phyloP scores from a whole-genome alignment of 2,888 invertebrate genomes.

The Spodoptera picta region DNA sequence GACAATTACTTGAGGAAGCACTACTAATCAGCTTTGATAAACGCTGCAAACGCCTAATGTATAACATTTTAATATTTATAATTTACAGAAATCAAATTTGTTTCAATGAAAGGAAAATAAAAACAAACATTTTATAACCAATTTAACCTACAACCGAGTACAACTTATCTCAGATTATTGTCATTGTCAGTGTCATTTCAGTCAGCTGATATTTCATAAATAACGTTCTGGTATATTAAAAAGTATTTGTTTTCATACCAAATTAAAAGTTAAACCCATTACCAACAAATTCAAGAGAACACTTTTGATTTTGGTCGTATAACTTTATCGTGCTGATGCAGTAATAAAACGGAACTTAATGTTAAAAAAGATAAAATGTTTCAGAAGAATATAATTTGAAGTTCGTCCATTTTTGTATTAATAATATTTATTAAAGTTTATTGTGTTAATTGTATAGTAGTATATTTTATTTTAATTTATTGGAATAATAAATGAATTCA shows the following conservation, averaged over 20 bases:
- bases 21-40: slow-evolving; percentile 58
- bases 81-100: not conserved
- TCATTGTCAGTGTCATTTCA: too few species aligned
- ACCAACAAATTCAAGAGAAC: not conserved
- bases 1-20: slow-evolving; percentile 61
- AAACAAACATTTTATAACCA: slow-evolving; percentile 33
- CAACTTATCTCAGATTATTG: not conserved
- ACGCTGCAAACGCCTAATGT: slow-evolving; percentile 57
- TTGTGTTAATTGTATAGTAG: too few species aligned
- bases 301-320: slow-evolving; percentile 10
- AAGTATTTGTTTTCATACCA: not conserved
- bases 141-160: slow-evolving; percentile 32
- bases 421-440: too few species aligned
- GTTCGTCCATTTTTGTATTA: too few species aligned
- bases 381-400: too few species aligned
- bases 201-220: slow-evolving; percentile 12
- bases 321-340: not conserved
- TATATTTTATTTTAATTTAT: too few species aligned
- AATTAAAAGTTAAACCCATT: not conserved
- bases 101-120: not conserved
- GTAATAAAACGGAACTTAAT: not conserved
- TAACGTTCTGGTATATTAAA: slow-evolving; percentile 1
- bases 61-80: slow-evolving; percentile 61
- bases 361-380: too few species aligned
- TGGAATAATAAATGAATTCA: not conserved